Conservation (phyloP, 2,888 invertebrate species). For the Agrilus biguttatus region DNA sequence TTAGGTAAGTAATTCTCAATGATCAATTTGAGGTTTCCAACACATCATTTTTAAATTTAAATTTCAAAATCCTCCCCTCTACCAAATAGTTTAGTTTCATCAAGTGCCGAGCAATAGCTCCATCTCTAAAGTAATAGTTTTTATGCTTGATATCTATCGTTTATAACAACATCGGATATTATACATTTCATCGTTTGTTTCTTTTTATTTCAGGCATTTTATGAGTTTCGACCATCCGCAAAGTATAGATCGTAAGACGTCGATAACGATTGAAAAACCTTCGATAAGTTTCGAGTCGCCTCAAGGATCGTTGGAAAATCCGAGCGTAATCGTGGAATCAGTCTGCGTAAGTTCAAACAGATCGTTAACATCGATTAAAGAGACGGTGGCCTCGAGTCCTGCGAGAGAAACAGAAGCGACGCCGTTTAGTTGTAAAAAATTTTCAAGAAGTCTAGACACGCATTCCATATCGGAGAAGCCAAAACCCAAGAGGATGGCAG, state of each 20-base stretch:
- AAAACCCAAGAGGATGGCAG: slow-evolving; percentile 23
- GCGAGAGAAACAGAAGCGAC: slow-evolving; percentile 3
- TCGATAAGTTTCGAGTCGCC: slow-evolving; percentile 11
- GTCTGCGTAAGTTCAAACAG: slow-evolving; percentile 9
- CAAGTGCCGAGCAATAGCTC: too few species aligned
- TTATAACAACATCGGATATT: too few species aligned
- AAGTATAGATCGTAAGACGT: slow-evolving; percentile 17
- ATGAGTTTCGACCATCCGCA: slow-evolving; percentile 26
- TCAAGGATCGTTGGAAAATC: slow-evolving; percentile 11
- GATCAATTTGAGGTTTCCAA: too few species aligned
- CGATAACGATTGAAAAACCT: slow-evolving; percentile 19
- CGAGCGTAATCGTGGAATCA: slow-evolving; percentile 12
- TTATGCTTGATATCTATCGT: too few species aligned
- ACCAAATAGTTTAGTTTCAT: too few species aligned
- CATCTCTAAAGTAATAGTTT: too few species aligned
- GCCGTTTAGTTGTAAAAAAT: slow-evolving; percentile 16
- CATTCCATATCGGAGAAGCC: slow-evolving; percentile 14
- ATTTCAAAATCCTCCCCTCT: too few species aligned
- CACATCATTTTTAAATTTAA: too few species aligned
- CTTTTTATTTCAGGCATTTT: slow-evolving; percentile 21
- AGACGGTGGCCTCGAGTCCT: slow-evolving; percentile 1
- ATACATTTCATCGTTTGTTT: too few species aligned
- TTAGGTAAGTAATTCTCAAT: too few species aligned
- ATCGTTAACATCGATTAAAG: slow-evolving; percentile 6
- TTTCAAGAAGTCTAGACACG: slow-evolving; percentile 28